phyloP scores from a whole-genome alignment of 35 echinoderm and acorn worm genomes.

The Lytechinus pictus region DNA sequence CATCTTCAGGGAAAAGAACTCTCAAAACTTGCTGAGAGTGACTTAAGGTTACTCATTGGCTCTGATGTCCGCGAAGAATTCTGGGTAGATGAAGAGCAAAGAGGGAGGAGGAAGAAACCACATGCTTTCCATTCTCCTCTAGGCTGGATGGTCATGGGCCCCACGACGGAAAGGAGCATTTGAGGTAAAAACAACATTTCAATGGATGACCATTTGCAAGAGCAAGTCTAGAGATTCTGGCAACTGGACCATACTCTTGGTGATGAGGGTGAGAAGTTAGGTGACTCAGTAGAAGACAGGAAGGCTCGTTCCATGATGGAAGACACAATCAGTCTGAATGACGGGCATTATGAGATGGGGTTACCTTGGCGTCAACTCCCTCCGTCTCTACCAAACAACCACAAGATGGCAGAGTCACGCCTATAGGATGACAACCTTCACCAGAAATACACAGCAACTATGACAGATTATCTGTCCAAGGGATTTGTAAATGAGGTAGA shows the following conservation, averaged over 20 bases:
- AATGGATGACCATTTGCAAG: neutral
- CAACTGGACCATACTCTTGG: constrained; percentile 39
- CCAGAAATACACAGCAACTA: neutral
- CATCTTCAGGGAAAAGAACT: constrained; percentile 46
- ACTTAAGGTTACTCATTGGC: constrained; percentile 56
- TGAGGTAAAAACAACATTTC: neutral
- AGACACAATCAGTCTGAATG: neutral
- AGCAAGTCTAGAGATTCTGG: constrained; percentile 49
- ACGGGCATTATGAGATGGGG: constrained; percentile 35
- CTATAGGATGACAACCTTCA: constrained; percentile 34
- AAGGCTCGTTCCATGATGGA: constrained; percentile 46
- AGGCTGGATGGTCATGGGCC: constrained; percentile 58
- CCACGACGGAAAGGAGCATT: neutral
- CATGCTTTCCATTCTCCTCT: constrained; percentile 47
- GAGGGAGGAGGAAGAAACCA: constrained; percentile 57
- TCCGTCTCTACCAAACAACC: constrained; percentile 42
- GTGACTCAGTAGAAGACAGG: constrained; percentile 60
- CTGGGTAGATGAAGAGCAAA: constrained; percentile 43
- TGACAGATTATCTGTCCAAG: constrained; percentile 55
- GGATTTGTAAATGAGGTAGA: constrained; percentile 42
- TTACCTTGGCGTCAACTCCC: constrained; percentile 39
- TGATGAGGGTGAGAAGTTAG: neutral
- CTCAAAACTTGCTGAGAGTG: neutral
- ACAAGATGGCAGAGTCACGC: constrained; percentile 49
- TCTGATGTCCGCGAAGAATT: constrained; percentile 52